Evolutionary conservation across 2,113 vertebrate species (phyloP), one percentile per base, ranked within the genome.

Genomic region (Cephalopterus ornatus): DNA sequence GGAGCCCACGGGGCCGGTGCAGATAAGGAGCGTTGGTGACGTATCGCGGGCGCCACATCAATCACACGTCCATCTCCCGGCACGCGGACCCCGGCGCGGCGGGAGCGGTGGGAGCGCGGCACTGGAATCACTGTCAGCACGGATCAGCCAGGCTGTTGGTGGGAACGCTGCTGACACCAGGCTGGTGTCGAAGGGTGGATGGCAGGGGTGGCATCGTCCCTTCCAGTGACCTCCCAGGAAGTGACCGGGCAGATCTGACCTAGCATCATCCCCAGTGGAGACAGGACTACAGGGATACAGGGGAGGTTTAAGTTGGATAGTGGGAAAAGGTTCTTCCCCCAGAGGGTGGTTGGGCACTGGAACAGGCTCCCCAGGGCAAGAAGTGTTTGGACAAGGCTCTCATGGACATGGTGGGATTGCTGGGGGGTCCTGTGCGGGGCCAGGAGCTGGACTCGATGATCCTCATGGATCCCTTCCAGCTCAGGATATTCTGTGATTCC

Each of bases 11-110:
- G 47, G 94, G 52, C 39, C 79, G 56, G 52, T 5, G 5, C 56
- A 96, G 97, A 97, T 97, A 96, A 97, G 89, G 49, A 66, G 85
- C 47, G 4, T 37, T 27, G 8, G 6, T 2, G 27, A 68, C 35
- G 3, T 96, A 97, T 97, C 91, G 14, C 81, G 26, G 79, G 85
- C 27, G 4, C 86, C 92, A 66, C 90, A 78, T 96, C 96, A 95
- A 96, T 97, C 95, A 96, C 52, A 4, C 65, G 21, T 95, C 95
- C 96, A 72, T 96, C 94, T 95, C 72, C 75, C 23, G 8, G 79
- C 39, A 0, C 62, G 73, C 2, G 1, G 27, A 63, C 33, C 83
- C 46, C 13, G 2, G 67, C 0, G 5, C 7, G 5, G 63, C 9
- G 2, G n/a, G 11, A 52, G 32, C 0, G 27, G 42, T 8, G 76